Evolutionary conservation across 2,797 vertebrate species (phyloP), one percentile per base, ranked within the genome.

Genomic region (Cuculus canorus): DNA sequence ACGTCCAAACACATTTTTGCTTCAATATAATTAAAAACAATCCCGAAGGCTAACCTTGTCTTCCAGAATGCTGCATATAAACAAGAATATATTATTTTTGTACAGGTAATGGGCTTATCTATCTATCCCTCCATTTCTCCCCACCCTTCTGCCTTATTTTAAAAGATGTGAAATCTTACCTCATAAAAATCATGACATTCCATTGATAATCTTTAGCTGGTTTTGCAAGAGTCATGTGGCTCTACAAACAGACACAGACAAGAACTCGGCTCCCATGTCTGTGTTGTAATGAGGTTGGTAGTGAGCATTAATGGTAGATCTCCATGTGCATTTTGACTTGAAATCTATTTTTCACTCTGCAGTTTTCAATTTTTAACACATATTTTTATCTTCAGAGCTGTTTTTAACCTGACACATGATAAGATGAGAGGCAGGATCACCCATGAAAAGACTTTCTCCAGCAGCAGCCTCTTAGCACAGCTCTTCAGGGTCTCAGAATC

Each of bases 11-110:
- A 86, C 43, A 92, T 90, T 93, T 86, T 93, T 88, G 82, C 68
- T 90, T 96, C 84, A 65, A 11, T 77, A 60, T 80, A 86, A 97
- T 91, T 96, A 94, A 94, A 96, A 95, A 90, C 90, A 88, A 86
- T 93, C 86, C 95, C 94, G 94, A 85, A 95, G 95, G 95, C 88
- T 91, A 95, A 85, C 77, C 68, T 82, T 93, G 56, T 80, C 69
- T 96, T 95, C 77, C 83, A 91, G 86, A 90, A 53, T 17, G 64
- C 39, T 56, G 59, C 90, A 65, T 81, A 90, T 84, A 95, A 79
- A 82, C 79, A 96, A 76, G 27, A 64, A 59, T 47, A 21, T 76
- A 63, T 43, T 88, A 43, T 80, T 86, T 96, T 75, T 82, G 80
- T 41, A 76, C 57, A 77, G 45, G 17, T 33, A 93, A 77, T 75